Conservation (phyloP, 2,797 vertebrate genomes). For the Melanotaenia nigrans region DNA sequence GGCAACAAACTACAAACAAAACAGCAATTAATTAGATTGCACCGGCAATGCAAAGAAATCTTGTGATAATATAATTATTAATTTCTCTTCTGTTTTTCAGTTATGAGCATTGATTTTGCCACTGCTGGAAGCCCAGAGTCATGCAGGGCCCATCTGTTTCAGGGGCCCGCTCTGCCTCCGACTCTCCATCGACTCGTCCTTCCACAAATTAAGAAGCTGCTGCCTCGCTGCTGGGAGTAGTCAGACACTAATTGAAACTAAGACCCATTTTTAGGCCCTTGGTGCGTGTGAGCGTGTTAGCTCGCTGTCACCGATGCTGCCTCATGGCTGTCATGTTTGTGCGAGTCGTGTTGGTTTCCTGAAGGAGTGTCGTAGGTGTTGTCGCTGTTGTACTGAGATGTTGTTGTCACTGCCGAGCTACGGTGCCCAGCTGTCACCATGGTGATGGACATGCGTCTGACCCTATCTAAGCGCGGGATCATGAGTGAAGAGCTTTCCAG, state of each 20-base stretch:
- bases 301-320: conserved; percentile 45
- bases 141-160: conserved; percentile 86
- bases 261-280: conserved; percentile 63
- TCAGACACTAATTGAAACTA: conserved; percentile 78
- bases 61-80: conserved; percentile 85
- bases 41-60: conserved; percentile 82
- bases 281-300: conserved; percentile 45
- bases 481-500: conserved; percentile 71
- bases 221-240: conserved; percentile 66
- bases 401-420: conserved; percentile 58
- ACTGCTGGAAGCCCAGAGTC: conserved; percentile 84
- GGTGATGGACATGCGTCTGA: conserved; percentile 75
- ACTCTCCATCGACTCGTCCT: conserved; percentile 72
- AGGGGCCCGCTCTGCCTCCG: conserved; percentile 71
- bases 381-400: conserved; percentile 55
- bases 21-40: conserved; percentile 85
- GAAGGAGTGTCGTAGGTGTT: conserved; percentile 46
- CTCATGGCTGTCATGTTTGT: conserved; percentile 34
- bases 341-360: conserved; percentile 48
- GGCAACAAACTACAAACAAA: conserved; percentile 75
- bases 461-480: conserved; percentile 46
- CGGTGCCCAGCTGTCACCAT: conserved; percentile 70
- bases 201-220: conserved; percentile 74
- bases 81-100: conserved; percentile 85
- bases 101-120: conserved; percentile 88